A percentile compares a stretch with the other conserved stretches of the same genome.
phyloP scores from a whole-genome alignment of 1,140 invertebrate species.

The Drosophila quadrilineata region DNA sequence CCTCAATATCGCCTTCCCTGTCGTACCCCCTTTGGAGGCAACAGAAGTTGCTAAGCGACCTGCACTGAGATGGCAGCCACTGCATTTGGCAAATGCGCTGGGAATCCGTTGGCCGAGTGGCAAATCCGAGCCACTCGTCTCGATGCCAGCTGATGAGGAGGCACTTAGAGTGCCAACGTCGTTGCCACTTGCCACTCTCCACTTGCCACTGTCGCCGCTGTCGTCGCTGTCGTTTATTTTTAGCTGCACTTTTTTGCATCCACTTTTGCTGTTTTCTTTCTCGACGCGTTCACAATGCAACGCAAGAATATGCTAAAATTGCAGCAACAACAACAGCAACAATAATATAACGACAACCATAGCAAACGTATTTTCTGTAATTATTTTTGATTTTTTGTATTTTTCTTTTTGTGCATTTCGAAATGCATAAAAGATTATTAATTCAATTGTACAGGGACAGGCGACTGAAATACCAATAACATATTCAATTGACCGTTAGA shows the following conservation, averaged over 20 bases:
- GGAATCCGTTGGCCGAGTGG: slow-evolving; percentile 36
- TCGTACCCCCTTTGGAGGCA: too few species aligned
- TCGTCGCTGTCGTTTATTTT: slow-evolving; percentile 60
- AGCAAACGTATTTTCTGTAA: slow-evolving; percentile 51
- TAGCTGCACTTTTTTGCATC: slow-evolving; percentile 50
- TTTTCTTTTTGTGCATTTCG: slow-evolving; percentile 10
- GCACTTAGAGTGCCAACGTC: slow-evolving; percentile 66
- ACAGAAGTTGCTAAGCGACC: too few species aligned
- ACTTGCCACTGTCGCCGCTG: slow-evolving; percentile 22
- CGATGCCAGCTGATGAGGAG: slow-evolving; percentile 26
- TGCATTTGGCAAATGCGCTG: slow-evolving; percentile 67
- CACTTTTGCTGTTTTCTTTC: neutral
- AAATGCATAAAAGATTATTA: slow-evolving; percentile 58
- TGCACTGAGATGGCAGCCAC: slow-evolving; percentile 40
- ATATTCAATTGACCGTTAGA: slow-evolving; percentile 1
- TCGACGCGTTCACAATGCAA: slow-evolving; percentile 52
- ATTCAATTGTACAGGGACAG: slow-evolving; percentile 51
- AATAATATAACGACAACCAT: neutral
- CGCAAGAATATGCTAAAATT: slow-evolving; percentile 63
- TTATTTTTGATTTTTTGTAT: slow-evolving; percentile 60
- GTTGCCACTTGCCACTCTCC: slow-evolving; percentile 40
- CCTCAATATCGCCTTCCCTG: neutral
- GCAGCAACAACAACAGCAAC: slow-evolving; percentile 10
- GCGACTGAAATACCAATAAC: slow-evolving; percentile 18
- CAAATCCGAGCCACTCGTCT: slow-evolving; percentile 16